Evolutionary conservation across 2,888 invertebrate species (phyloP).

Genomic region (Hermaeophaga mercurialis): DNA sequence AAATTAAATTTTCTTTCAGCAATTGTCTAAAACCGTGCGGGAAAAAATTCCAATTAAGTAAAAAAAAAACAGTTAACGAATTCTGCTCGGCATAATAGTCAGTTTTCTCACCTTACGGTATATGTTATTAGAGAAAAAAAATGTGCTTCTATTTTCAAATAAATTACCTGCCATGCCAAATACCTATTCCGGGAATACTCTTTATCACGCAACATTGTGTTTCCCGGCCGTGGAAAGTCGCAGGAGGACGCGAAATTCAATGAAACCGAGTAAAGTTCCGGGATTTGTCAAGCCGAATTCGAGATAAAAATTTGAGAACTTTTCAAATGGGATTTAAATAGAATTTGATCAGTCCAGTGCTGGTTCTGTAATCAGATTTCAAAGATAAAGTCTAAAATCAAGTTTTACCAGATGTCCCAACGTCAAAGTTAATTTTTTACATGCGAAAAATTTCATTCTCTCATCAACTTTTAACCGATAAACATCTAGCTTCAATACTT

Average conservation of each 20-base stretch:
- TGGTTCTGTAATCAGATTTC: no score
- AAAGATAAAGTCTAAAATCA: no score
- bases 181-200: conserved; percentile 26
- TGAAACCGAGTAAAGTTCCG: conserved; percentile 20
- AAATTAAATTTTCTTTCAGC: conserved; percentile 19
- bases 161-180: conserved; percentile 31
- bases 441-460: no score
- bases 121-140: conserved; percentile 27
- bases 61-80: conserved; percentile 14
- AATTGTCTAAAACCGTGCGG: conserved; percentile 5
- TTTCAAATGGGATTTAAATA: conserved; percentile 18
- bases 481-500: no score
- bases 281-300: conserved; percentile 19
- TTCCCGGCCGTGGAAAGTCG: conserved; percentile 10
- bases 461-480: no score
- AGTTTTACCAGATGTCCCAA: no score
- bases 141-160: conserved; percentile 25
- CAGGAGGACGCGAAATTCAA: conserved; percentile 22
- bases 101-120: conserved; percentile 21
- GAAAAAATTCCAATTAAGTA: conserved; percentile 13
- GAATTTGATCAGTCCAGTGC: conserved; percentile 19
- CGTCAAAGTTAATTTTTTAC: no score
- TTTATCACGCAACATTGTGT: conserved; percentile 16
- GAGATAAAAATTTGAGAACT: conserved; percentile 20
- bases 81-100: conserved; percentile 15